Evolutionary conservation across 2,113 vertebrate species (phyloP), one percentile per base, ranked within the genome.

Genomic region (Sinocyclocheilus maitianheensis): DNA sequence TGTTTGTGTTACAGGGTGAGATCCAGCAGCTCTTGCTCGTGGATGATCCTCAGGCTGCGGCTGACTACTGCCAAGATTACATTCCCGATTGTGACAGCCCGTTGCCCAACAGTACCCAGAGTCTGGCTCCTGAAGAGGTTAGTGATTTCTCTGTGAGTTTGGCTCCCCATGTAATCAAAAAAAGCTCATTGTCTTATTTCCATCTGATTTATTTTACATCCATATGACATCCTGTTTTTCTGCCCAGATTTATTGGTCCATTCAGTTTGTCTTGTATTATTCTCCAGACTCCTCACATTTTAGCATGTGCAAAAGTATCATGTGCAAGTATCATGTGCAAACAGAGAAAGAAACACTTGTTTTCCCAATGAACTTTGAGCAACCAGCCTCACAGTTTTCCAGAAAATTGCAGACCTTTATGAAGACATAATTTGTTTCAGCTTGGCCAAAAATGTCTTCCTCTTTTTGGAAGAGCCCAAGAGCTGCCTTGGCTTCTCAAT

Each of bases 21-120:
- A 92, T 98, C 89, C 97, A 98, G 90, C 96, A 98, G 87, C 93
- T 98, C 69, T 90, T 98, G 87, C 89, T 98, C 5, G 89, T 92
- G 51, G 87, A 94, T 0, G 96, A 97, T 24, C 93, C 97, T 0
- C 87, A 90, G 55, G 95, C 94, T 0, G 97, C 97, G 58, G 93
- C 91, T 74, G 93, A 89, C 58, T 97, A 97, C 88, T 98, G 97
- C 77, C 89, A 91, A 10, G 87, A 86, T 84, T 95, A 95, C 93
- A 96, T 97, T 90, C 97, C 95, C 0, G 93, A 90, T 92, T 98
- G 97, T 53, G 91, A 96, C 74, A 65, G 74, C 5, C 88, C 92
- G 34, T 91, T 96, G 89, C 93, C 92, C 26, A 93, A 95, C 84
- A 91, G 62, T 0, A 90, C 87, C 84, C 92, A 88, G 4, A 67